Base-by-base conservation (phyloP, 2,888 invertebrate genomes). In the Diarsia brunnea region DNA sequence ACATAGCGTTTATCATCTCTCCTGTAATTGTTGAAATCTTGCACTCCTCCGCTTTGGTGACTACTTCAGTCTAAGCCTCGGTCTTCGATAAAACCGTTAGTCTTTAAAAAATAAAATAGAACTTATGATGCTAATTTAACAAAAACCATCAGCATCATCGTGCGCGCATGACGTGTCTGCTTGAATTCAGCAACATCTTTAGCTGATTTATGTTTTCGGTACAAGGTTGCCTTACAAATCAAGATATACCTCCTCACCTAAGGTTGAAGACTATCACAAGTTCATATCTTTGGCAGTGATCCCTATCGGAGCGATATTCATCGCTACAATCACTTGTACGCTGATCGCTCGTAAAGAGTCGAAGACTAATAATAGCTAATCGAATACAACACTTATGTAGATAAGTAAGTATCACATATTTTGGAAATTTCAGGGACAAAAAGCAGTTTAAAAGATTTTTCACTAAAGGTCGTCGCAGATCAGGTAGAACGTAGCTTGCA, bases 231-330 rank as follows among this genome's bases (percentile, higher is more conserved):
- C n/a, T 31, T 31, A 60, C 19, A 43, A 51, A 63, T 67, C 61
- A 53, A 67, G 53, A 77, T 73, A 81, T 43, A 49, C 4, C n/a
- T 43, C 45, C 4, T 31, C 47, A 63, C 27, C 27, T 63, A 73
- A 65, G 78, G 38, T 82, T 69, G 38, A 45, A 61, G 31, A 78
- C 55, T 65, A 75, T 79, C 77, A 69, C 75, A 79, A 79, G 73
- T 83, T 80, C 72, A 80, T 78, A 82, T 75, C 76, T 58, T 72
- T 69, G 51, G 58, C 73, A 74, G 73, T 71, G 82, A 82, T 82
- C 61, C 38, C 60, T 72, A 80, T 81, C 63, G 12, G 12, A 12
- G n/a, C 11, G 84, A 84, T 84, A 81, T 43, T 60, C 66, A 84
- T 81, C 81, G 51, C 43, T 55, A 66, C 73, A 73, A 68, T 69